Evolutionary conservation across 2,113 vertebrate species (phyloP), one percentile per base, ranked within the genome.

Genomic region (Lipotes vexillifer): DNA sequence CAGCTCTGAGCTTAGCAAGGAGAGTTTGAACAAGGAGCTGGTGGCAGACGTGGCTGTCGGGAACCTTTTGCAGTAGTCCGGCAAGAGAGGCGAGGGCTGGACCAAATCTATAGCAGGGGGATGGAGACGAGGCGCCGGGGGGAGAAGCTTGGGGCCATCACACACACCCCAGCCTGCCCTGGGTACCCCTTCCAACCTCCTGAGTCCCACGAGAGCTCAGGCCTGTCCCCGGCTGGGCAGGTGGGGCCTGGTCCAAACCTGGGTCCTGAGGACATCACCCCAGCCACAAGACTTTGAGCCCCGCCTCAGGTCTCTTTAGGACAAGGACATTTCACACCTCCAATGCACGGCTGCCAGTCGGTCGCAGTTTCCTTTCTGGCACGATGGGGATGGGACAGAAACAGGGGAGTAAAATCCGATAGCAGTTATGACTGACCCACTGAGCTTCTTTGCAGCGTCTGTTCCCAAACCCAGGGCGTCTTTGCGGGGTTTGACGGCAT

Each of bases 281-380:
- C 12, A 55, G 92, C 65, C 81, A 15, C 36, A 14, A 57, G 75
- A 49, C 88, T 61, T 25, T 6, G 8, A 96, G 8, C 33, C 23
- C 27, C 10, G 66, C 12, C 61, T 66, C 82, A 36, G 57, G 18
- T 44, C 49, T 36, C 41, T 57, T 74, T 20, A 20, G 46, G 13
- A 63, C 63, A 69, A 36, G 92, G 66, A 86, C 74, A 21, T 77
- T 77, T 49, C 86, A 66, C 12, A 61, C 68, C 74, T 65, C 59
- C 93, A 41, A 55, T 83, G 83, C 88, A 29, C 0, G 0, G 13
- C n/a, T 5, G 57, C 29, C n/a, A 21, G 49, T 38, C 0, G 18
- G 61, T 65, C 38, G 84, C 63, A 59, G 57, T 77, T 95, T 93
- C 90, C 63, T 20, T 59, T 66, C 80, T 74, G 80, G 65, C 85